These are phyloP conservation scores for Drosophila percnosoma DNA, from an alignment of 2,888 invertebrate genomes.

Conservation along the genomic window DNA sequence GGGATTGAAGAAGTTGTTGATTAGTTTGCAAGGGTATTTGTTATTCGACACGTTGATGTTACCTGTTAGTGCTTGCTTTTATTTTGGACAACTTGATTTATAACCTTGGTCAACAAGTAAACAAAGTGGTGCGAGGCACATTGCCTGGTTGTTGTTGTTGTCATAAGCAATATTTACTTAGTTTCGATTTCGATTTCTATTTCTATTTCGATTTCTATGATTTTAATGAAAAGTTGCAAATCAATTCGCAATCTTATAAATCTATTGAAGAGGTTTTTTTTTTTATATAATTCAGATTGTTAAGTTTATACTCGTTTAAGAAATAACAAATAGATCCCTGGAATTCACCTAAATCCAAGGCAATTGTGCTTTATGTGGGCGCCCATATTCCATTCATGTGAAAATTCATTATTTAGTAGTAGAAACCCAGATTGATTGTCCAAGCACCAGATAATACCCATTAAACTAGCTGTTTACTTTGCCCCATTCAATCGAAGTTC, in stretches of 20 bases:
- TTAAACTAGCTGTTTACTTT: not conserved
- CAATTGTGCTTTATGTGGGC: slow-evolving; percentile 29
- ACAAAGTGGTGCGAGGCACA: slow-evolving; percentile 45
- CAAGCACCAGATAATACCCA: not conserved
- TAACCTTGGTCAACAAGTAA: slow-evolving; percentile 61
- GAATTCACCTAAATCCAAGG: slow-evolving; percentile 35
- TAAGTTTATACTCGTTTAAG: slow-evolving; percentile 12
- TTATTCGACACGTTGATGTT: not conserved
- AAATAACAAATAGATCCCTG: slow-evolving; percentile 17
- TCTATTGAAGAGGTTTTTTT: slow-evolving; percentile 40
- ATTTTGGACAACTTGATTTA: slow-evolving; percentile 61
- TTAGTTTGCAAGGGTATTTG: slow-evolving; percentile 10
- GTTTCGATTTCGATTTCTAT: slow-evolving; percentile 57
- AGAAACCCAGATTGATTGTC: not conserved
- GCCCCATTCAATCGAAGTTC: slow-evolving; percentile 61
- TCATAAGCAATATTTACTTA: slow-evolving; percentile 61
- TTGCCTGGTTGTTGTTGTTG: slow-evolving; percentile 52
- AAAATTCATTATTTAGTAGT: slow-evolving; percentile 11
- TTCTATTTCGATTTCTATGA: slow-evolving; percentile 58
- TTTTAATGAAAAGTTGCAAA: slow-evolving; percentile 59
- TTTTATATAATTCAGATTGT: slow-evolving; percentile 14
- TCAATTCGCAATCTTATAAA: slow-evolving; percentile 35
- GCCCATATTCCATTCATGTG: slow-evolving; percentile 34
- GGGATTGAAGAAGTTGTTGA: not conserved
- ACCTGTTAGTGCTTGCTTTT: slow-evolving; percentile 20